Evolutionary conservation across 2,888 invertebrate genomes (phyloP).

Genomic region (Hypselothyrea guttata): DNA sequence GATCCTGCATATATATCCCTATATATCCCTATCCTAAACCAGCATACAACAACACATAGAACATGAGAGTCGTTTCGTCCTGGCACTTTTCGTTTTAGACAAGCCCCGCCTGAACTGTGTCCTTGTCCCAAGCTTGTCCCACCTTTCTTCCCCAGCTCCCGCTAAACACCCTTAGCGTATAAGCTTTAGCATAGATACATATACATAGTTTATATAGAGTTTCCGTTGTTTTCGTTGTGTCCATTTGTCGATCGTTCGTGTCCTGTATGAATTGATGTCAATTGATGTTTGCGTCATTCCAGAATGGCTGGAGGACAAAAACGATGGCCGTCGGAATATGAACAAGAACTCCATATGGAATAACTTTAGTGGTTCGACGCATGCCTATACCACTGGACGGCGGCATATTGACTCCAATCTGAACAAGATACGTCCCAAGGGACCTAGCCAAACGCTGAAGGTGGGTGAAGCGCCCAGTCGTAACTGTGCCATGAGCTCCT

Average conservation of each 20-base stretch:
- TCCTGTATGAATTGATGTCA: conserved; percentile 4
- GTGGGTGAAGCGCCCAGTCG: conserved; percentile 79
- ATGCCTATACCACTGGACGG: conserved; percentile 88
- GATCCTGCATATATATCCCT: conserved; percentile 31
- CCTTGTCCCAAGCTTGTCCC: not conserved
- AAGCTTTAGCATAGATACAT: not conserved
- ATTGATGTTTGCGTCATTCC: conserved; percentile 31
- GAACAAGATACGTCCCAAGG: conserved; percentile 86
- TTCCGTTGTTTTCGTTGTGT: not conserved
- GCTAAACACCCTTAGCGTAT: not conserved
- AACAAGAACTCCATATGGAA: conserved; percentile 83
- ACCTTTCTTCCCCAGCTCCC: not conserved
- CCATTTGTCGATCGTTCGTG: not conserved
- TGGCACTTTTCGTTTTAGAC: conserved; percentile 6
- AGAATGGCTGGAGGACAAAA: conserved; percentile 84
- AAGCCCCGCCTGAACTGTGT: not conserved
- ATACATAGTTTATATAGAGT: too few species aligned
- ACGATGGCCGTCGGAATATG: conserved; percentile 79
- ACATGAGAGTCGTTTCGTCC: conserved; percentile 1
- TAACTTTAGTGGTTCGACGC: conserved; percentile 86
- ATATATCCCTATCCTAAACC: too few species aligned
- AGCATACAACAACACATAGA: not conserved
- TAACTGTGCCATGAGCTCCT: conserved; percentile 69
- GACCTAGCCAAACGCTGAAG: conserved; percentile 87
- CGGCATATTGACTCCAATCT: conserved; percentile 84